Conservation (phyloP, 2,113 vertebrate genomes). For the Lepus europaeus region DNA sequence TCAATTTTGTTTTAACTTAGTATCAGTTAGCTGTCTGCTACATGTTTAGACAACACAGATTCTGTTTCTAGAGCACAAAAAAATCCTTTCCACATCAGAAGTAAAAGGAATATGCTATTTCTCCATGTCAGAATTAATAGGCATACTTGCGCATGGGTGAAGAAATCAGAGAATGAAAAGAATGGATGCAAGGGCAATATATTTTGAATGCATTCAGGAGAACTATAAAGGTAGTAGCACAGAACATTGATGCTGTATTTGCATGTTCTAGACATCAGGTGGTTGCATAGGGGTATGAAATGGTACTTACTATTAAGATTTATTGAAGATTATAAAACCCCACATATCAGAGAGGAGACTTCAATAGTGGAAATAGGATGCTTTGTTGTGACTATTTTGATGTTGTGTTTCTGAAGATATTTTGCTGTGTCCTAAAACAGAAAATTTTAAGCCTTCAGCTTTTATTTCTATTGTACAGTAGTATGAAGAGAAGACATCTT, state of each 20-base stretch:
- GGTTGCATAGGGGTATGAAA: neutral
- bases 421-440: slow-evolving; percentile 41
- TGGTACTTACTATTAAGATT: neutral
- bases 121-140: neutral
- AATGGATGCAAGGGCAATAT: neutral
- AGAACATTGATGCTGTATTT: neutral
- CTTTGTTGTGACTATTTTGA: slow-evolving; percentile 55
- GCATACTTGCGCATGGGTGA: neutral
- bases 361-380: slow-evolving; percentile 13
- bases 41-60: neutral
- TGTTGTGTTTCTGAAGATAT: slow-evolving; percentile 47
- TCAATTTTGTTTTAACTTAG: slow-evolving; percentile 1
- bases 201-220: neutral
- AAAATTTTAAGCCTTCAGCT: neutral
- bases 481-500: neutral
- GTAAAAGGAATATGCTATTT: neutral
- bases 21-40: neutral
- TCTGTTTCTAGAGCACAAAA: neutral
- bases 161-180: neutral
- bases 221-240: neutral
- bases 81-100: neutral
- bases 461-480: slow-evolving; percentile 1
- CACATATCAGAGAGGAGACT: neutral
- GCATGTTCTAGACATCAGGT: neutral
- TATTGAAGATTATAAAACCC: slow-evolving; percentile 40